Evolutionary conservation across 2,888 invertebrate species (phyloP).

Genomic region (Heliconius cydno): DNA sequence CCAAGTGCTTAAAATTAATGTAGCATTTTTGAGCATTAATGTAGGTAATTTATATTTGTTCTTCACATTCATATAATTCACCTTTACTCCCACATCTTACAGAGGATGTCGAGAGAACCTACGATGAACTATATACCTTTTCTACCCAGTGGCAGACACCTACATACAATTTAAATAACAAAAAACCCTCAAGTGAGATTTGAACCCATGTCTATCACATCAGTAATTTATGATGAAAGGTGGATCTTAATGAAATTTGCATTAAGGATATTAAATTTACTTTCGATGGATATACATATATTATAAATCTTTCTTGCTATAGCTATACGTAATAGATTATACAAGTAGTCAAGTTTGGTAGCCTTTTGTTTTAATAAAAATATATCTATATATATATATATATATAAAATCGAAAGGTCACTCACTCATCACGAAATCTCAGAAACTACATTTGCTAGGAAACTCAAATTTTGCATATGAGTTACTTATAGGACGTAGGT

Average conservation of each 20-base stretch:
- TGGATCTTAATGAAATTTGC: not conserved
- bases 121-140: not conserved
- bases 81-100: not conserved
- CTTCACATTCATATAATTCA: not conserved
- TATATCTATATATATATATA: no score
- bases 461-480: no score
- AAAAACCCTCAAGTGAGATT: not conserved
- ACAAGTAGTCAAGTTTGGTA: no score
- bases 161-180: not conserved
- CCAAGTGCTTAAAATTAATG: no score
- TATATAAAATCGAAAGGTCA: no score
- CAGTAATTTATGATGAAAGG: not conserved
- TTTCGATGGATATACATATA: not conserved
- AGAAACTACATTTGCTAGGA: no score
- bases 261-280: not conserved
- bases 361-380: no score
- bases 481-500: no score
- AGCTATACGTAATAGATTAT: no score
- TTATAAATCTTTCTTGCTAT: not conserved
- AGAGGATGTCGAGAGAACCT: not conserved
- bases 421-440: no score
- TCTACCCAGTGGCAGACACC: not conserved
- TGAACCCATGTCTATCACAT: not conserved
- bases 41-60: not conserved
- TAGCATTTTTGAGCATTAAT: not conserved